A percentile compares a stretch with the other conserved stretches of the same genome.
phyloP scores from a whole-genome alignment of 2,888 invertebrate genomes.

The Cartodere bifasciata region DNA sequence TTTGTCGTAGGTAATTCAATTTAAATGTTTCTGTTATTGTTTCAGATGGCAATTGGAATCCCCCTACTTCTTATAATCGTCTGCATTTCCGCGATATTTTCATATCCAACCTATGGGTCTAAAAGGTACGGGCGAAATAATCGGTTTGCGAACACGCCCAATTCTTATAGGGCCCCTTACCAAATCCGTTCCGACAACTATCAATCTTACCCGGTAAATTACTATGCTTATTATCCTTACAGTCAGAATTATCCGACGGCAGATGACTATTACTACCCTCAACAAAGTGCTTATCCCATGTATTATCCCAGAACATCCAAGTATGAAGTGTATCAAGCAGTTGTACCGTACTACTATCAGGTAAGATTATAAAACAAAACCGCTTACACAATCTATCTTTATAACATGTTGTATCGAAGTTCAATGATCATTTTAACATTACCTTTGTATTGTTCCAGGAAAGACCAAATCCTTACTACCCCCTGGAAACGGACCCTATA shows the following conservation, averaged over 20 bases:
- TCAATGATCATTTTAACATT: no score
- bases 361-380: no score
- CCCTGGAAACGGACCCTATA: constrained; percentile 36
- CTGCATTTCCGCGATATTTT: constrained; percentile 20
- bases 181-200: no score
- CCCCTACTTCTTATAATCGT: constrained; percentile 27
- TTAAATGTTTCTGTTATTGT: constrained; percentile 17
- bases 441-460: no score
- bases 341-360: constrained; percentile 37
- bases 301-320: constrained; percentile 36
- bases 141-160: no score
- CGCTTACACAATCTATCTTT: no score
- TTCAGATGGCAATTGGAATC: constrained; percentile 27
- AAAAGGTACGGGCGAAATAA: constrained; percentile 34
- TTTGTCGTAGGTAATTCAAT: no score
- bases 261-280: constrained; percentile 29
- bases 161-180: constrained; percentile 27
- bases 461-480: constrained; percentile 35
- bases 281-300: constrained; percentile 23
- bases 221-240: constrained; percentile 38
- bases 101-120: constrained; percentile 33
- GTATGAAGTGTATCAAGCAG: constrained; percentile 35
- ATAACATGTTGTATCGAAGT: no score
- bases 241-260: constrained; percentile 43
- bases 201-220: constrained; percentile 38